These are phyloP conservation scores for Rhopilema esculentum DNA, from an alignment of 30 jellyfish, hydroid and myxozoan species.

Conservation along the genomic window DNA sequence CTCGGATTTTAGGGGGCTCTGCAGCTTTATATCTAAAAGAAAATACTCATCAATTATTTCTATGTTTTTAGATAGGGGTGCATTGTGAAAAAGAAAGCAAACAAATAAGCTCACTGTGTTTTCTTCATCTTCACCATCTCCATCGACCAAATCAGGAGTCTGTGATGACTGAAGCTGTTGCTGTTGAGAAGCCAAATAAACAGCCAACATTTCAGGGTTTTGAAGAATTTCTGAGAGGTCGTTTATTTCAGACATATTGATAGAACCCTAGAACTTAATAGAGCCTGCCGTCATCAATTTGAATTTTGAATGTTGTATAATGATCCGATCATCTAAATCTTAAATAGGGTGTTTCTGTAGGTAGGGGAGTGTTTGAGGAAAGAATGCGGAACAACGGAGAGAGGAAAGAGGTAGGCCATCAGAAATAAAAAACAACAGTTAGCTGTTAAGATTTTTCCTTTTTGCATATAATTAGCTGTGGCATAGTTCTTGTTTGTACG, in stretches of 20 bases:
- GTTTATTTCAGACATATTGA: background rate
- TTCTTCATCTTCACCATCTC: background rate
- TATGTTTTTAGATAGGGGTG: background rate
- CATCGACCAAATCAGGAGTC: constrained; percentile 12
- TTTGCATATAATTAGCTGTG: background rate
- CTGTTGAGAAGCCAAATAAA: constrained; percentile 38
- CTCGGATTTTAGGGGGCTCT: background rate
- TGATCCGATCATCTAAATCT: background rate
- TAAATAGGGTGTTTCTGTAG: background rate
- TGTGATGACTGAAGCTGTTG: constrained; percentile 20
- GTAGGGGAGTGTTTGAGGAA: background rate
- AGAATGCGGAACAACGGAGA: background rate
- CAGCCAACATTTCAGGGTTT: constrained; percentile 24
- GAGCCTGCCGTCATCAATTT: background rate
- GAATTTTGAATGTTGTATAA: background rate
- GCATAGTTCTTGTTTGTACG: background rate
- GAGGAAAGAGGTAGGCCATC: background rate
- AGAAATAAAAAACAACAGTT: background rate
- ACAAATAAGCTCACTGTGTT: background rate
- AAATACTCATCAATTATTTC: background rate
- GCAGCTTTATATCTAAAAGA: background rate
- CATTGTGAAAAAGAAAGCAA: background rate
- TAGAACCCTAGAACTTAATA: background rate
- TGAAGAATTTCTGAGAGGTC: background rate
- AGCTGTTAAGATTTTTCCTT: background rate